Base-by-base conservation (phyloP, 2,888 invertebrate genomes). In the Allacma fusca region DNA sequence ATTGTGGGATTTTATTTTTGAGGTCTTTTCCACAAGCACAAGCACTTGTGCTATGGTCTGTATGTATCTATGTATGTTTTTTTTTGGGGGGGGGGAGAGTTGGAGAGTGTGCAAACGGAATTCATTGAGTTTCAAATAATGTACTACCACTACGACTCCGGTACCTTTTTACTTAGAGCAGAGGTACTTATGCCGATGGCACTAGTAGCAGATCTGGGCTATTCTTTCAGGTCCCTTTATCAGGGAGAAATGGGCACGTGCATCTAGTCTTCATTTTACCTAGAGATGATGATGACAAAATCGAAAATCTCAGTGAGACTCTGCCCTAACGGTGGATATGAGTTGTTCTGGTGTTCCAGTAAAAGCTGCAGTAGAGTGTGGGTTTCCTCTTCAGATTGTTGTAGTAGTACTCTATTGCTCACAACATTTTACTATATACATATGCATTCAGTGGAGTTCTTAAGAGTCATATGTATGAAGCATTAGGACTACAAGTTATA, bases 271-370 rank as follows among this genome's bases (percentile, higher is more conserved):
- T 69, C 69, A 34, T 57, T 71, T 71, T 50, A 69, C 76, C 71
- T 75, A 67, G 67, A 68, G 67, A 57, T 34, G 79, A 78, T 80
- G 80, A 80, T 78, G 80, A 80, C 78, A 80, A 80, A 80, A 78
- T 78, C 80, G 80, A 80, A 78, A 78, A 76, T 69, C 69, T 70
- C 76, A n/a, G 26, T 34, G 9, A 34, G 34, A 34, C 5, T 4
- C 4, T 7, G 34, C 9, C 9, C 34, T 34, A 34, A 4, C 9
- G 34, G 34, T 4, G 34, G 34, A 9, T 34, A 34, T 50, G 50
- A 34, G 34, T 34, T 34, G 34, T 34, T 4, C 34, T 34, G 9
- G 34, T 34, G 34, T 34, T n/a, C n/a, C n/a, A n/a, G 34, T 34
- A 34, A 9, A 4, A 34, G 9, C 4, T 34, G 9, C 34, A 34